Evolutionary conservation across 2,797 vertebrate species (phyloP).

Genomic region (Chelon auratus): DNA sequence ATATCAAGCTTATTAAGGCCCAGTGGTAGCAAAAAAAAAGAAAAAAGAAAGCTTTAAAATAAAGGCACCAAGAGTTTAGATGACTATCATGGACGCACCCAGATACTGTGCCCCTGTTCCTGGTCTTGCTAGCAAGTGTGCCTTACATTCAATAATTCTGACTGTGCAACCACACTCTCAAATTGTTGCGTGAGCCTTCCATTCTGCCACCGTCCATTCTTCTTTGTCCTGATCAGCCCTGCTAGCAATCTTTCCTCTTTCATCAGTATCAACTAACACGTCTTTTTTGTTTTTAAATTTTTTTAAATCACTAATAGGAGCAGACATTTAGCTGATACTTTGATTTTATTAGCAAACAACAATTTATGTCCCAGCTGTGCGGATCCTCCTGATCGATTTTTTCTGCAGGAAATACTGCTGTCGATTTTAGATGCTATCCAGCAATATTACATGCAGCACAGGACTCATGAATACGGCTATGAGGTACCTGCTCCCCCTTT

Average conservation of each 20-base stretch:
- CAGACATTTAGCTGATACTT: conserved; percentile 32
- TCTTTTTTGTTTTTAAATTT: conserved; percentile 30
- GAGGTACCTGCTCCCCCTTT: conserved; percentile 13
- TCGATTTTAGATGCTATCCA: conserved; percentile 11
- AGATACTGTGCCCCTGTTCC: conserved; percentile 1
- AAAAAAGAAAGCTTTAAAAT: conserved; percentile 36
- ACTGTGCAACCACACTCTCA: conserved; percentile 6
- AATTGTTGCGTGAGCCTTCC: too few relatives aligned
- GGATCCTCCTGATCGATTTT: neutral
- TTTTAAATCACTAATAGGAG: conserved; percentile 45
- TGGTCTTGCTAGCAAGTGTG: neutral
- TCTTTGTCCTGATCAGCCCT: conserved; percentile 29
- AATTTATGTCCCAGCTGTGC: conserved; percentile 21
- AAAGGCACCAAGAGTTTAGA: conserved; percentile 12
- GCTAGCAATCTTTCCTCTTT: conserved; percentile 20
- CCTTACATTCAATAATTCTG: conserved; percentile 28
- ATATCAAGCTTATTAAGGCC: conserved; percentile 35
- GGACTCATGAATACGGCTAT: conserved; percentile 10
- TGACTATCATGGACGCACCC: conserved; percentile 11
- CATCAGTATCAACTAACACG: conserved; percentile 45
- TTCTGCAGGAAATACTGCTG: too few relatives aligned
- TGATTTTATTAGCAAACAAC: conserved; percentile 25
- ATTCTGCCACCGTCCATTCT: conserved; percentile 11
- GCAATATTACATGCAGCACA: neutral
- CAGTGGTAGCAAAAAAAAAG: conserved; percentile 17